Base-by-base conservation (phyloP, 1,140 invertebrate genomes). In the Eciton burchellii region DNA sequence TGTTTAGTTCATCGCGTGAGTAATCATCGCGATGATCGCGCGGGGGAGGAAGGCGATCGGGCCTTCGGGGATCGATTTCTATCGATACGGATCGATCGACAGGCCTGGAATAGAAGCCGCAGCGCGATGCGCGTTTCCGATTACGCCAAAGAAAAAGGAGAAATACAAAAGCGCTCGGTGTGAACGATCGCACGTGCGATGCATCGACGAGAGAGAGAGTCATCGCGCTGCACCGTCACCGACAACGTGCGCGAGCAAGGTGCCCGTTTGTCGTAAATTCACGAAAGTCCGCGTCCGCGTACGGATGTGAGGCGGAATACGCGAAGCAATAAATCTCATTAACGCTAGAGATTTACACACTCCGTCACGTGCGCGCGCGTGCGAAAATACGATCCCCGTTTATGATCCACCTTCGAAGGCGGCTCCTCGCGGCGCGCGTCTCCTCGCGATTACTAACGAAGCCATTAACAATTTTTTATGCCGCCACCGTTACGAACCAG, bases 281-380 rank as follows among this genome's bases (percentile, higher is more conserved):
- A 65, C 63, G 47, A 76, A 76, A 76, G 59, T n/a, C 65, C 72
- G 59, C 59, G 49, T 76, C 72, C 59, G 35, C 35, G 35, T n/a
- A 74, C 47, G 72, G 60, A 47, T 74, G 47, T 41, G 59, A 76
- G 49, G 35, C 41, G 35, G 60, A 76, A 76, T 65, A 52, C 12
- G 43, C 65, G 19, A 63, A 65, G 72, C 72, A 76, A 76, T 76
- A 63, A 76, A 76, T 76, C 63, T 49, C 43, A 59, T 76, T 65
- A 76, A 76, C 62, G 35, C 57, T 49, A 16, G 72, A 76, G 43
- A 76, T 76, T 76, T 76, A 76, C 35, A 47, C 29, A 65, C 72
- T 76, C 65, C 43, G 59, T 59, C 59, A 76, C 72, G 72, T 63
- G 72, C 49, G 72, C 59, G 19, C 26, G 45, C 59, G n/a, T n/a